Base-by-base conservation (phyloP, 2,797 vertebrate genomes). In the Tympanoctomys barrerae region DNA sequence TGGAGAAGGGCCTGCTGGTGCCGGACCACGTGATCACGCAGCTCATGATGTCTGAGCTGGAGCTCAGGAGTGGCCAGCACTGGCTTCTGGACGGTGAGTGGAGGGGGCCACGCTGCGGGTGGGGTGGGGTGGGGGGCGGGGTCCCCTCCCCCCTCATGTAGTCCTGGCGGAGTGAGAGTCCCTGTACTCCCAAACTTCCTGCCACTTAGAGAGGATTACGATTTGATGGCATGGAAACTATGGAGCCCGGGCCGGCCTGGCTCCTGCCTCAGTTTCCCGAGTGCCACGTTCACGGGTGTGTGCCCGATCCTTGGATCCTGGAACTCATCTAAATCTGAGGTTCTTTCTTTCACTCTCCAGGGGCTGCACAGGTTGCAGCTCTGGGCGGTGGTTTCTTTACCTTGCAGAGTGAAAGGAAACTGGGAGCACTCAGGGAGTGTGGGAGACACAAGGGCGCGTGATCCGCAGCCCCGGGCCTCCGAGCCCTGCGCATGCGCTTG, bases 71-170 rank as follows among this genome's bases (percentile, higher is more conserved):
- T 0, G 91, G 94, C 31, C 98, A 99, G 97, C 99, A 98, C 98
- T 99, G 99, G 99, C 97, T 99, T 24, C 98, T 99, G 0, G 99
- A 99, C 0, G 99, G 99, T 99, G 99, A 98, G 99, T 91, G 1
- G 0, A 2, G 26, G 73, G 21, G 1, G 14, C 21, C 8, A 28
- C 57, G 5, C 59, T 64, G 81, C 61, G 54, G 21, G 68, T n/a
- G n/a, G n/a, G n/a, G n/a, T 2, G 54, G 21, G 28, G 33, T 42
- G 49, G 26, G 4, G 21, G 49, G 26, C 3, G 21, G 0, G 64
- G 49, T 46, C 81, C 46, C 85, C 52, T 77, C 28, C 18, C 70
- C 0, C 1, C 0, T 39, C 4, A 5, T 31, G 2, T 24, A 13
- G 16, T 36, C n/a, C 26, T 75, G 46, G 42, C 1, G 21, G 10